Conservation (phyloP, 1,140 invertebrate genomes). For the Apis cerana region DNA sequence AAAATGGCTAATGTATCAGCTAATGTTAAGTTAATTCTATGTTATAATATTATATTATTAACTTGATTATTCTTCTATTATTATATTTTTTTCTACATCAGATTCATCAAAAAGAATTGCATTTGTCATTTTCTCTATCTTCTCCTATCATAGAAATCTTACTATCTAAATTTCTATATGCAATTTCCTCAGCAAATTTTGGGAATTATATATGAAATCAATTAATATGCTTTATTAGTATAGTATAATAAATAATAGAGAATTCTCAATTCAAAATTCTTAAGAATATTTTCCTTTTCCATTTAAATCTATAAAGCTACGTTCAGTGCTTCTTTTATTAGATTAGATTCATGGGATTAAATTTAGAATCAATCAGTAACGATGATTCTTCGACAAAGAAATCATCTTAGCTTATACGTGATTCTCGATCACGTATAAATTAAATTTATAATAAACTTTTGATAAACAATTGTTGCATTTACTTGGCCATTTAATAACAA, state of each 20-base stretch:
- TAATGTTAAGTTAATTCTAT: neutral
- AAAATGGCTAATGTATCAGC: neutral
- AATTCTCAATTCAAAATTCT: neutral
- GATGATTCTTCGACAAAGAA: neutral
- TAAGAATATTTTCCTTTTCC: neutral
- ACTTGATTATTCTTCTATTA: neutral
- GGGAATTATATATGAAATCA: neutral
- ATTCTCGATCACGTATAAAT: too few species aligned
- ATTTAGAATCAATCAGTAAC: neutral
- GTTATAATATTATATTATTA: neutral
- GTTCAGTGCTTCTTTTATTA: conserved; percentile 1
- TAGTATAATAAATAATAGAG: neutral
- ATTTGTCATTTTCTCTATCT: too few species aligned
- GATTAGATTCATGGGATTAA: neutral
- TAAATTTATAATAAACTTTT: too few species aligned
- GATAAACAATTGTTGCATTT: too few species aligned
- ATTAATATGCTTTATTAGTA: neutral
- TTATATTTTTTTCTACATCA: neutral
- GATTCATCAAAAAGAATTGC: too few species aligned
- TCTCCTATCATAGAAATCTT: too few species aligned
- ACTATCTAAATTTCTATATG: too few species aligned
- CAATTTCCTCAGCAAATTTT: neutral
- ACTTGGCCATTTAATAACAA: too few species aligned
- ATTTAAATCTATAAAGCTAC: neutral
- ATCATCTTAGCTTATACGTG: neutral